Conservation (phyloP, 1,140 invertebrate species). For the Chironomus striatipennis region DNA sequence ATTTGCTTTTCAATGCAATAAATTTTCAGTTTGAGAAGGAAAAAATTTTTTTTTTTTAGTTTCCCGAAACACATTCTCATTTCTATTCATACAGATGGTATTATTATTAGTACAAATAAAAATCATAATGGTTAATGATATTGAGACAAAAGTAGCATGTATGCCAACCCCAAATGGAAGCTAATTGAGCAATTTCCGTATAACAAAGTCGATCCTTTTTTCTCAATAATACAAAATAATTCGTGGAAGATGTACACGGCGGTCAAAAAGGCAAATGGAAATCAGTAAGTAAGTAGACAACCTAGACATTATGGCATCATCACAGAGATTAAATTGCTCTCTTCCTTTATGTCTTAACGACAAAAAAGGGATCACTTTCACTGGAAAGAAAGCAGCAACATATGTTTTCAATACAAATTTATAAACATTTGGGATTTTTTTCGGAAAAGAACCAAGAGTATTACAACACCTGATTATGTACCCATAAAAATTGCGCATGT, state of each 20-base stretch:
- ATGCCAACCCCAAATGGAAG: background rate
- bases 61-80: background rate
- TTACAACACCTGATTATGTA: background rate
- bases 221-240: background rate
- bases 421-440: no score
- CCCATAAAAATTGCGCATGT: background rate
- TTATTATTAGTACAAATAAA: background rate
- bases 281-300: no score
- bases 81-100: constrained; percentile 4
- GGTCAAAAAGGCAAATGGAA: no score
- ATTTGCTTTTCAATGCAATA: constrained; percentile 9
- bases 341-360: no score
- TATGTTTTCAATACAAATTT: background rate
- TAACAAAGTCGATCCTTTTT: background rate
- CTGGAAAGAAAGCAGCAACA: background rate
- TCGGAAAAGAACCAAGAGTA: background rate
- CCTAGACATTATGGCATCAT: background rate
- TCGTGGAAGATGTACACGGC: background rate
- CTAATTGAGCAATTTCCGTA: background rate
- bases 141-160: no score
- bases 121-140: background rate
- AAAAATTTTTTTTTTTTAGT: no score
- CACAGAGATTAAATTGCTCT: background rate
- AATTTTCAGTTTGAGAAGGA: no score
- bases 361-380: background rate